Conservation (phyloP, 2,888 invertebrate species). For the Drosophila antonietae region DNA sequence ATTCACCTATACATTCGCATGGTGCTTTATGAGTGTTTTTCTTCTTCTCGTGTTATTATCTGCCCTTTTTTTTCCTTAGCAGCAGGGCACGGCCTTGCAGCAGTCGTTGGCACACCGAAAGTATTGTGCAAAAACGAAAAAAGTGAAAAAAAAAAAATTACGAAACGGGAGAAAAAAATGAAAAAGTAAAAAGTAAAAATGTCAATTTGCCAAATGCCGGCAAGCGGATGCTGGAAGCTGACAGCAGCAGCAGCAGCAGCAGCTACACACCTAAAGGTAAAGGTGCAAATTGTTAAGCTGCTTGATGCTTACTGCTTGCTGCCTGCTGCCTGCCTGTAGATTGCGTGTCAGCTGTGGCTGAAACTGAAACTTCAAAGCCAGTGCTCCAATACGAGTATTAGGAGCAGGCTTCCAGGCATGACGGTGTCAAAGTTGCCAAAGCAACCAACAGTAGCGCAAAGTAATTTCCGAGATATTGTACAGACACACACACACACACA, state of each 20-base stretch:
- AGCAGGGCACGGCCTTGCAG: slow-evolving; percentile 18
- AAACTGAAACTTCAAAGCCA: slow-evolving; percentile 59
- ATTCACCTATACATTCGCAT: slow-evolving; percentile 32
- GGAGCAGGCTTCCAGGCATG: slow-evolving; percentile 35
- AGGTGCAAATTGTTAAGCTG: slow-evolving; percentile 60
- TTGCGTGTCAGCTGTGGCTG: slow-evolving; percentile 19
- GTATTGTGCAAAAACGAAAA: slow-evolving; percentile 57
- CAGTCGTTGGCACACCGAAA: slow-evolving; percentile 34
- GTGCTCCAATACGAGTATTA: slow-evolving; percentile 30
- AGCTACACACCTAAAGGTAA: slow-evolving; percentile 26
- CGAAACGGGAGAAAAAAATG: slow-evolving; percentile 2
- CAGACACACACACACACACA: slow-evolving; percentile 24
- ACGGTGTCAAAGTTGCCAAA: slow-evolving; percentile 68
- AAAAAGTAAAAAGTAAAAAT: slow-evolving; percentile 58
- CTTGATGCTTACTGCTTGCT: slow-evolving; percentile 35
- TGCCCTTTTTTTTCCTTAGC: slow-evolving; percentile 22
- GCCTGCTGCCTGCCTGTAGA: slow-evolving; percentile 27
- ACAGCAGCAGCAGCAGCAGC: slow-evolving; percentile 7
- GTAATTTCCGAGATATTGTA: slow-evolving; percentile 74
- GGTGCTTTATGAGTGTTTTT: slow-evolving; percentile 44
- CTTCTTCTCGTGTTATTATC: slow-evolving; percentile 8
- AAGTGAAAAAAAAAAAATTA: slow-evolving; percentile 17
- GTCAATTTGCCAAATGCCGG: slow-evolving; percentile 77
- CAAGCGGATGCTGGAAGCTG: slow-evolving; percentile 52
- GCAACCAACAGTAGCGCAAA: slow-evolving; percentile 68